phyloP scores from a whole-genome alignment of 2,797 vertebrate genomes.

The Nyctalus aviator region DNA sequence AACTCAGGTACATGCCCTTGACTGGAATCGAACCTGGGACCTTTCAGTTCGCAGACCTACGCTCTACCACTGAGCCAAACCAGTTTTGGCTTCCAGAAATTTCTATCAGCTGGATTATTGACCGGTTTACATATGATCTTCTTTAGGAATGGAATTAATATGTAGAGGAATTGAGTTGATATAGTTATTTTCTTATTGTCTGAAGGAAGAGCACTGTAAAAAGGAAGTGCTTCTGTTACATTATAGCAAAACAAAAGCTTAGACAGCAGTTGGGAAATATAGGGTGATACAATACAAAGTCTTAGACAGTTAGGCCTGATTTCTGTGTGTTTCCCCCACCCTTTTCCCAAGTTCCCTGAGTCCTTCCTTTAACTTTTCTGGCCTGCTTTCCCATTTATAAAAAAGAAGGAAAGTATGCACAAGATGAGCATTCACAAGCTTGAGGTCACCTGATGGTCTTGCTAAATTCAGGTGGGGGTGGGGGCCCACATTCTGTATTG shows the following conservation, averaged over 20 bases:
- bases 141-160: slow-evolving; percentile 26
- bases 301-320: background rate
- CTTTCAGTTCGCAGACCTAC: too few species aligned
- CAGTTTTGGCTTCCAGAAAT: background rate
- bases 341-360: background rate
- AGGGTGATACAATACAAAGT: background rate
- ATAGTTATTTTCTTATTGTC: background rate
- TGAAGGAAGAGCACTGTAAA: background rate
- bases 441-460: background rate
- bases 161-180: background rate
- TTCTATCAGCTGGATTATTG: background rate
- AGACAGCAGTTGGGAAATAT: background rate
- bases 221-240: background rate
- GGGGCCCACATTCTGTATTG: background rate
- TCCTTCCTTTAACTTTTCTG: background rate
- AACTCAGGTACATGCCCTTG: too few species aligned
- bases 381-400: background rate
- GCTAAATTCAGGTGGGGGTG: background rate
- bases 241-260: slow-evolving; percentile 25
- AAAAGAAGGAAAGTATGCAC: background rate
- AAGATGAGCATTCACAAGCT: background rate
- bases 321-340: background rate
- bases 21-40: too few species aligned
- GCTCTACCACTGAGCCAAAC: too few species aligned
- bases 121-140: background rate